Evolutionary conservation across 2,888 invertebrate species (phyloP).

Genomic region (Amphimallon solstitiale): DNA sequence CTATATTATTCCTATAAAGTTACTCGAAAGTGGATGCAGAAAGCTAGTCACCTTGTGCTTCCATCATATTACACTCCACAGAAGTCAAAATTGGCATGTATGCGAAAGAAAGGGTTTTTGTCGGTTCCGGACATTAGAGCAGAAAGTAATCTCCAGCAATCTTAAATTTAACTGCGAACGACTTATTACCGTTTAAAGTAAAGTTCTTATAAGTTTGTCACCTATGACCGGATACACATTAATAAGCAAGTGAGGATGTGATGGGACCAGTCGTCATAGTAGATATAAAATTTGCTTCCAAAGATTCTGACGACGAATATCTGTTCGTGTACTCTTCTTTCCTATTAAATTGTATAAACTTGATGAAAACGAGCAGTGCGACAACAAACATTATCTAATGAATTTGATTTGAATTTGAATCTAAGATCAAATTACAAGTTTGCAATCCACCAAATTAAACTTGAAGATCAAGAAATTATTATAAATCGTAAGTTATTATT

Average conservation of each 20-base stretch:
- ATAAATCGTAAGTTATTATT: conserved; percentile 42
- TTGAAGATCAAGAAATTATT: conserved; percentile 8
- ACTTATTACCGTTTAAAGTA: not conserved
- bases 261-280: conserved; percentile 44
- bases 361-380: conserved; percentile 42
- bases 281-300: conserved; percentile 46
- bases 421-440: not conserved
- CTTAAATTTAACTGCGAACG: conserved; percentile 1
- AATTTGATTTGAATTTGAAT: too few relatives aligned
- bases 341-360: conserved; percentile 46
- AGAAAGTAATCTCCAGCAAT: conserved; percentile 7
- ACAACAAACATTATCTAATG: too few relatives aligned
- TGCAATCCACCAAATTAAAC: conserved; percentile 7
- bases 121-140: not conserved
- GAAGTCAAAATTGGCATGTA: not conserved
- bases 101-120: not conserved
- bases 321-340: conserved; percentile 51
- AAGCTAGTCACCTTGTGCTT: not conserved
- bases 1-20: not conserved
- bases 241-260: conserved; percentile 11
- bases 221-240: not conserved
- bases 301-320: conserved; percentile 46
- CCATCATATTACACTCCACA: not conserved
- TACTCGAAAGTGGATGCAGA: not conserved
- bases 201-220: conserved; percentile 3